A percentile compares a stretch with the other conserved stretches of the same genome.
Evolutionary conservation across 2,888 invertebrate genomes (phyloP).

Genomic region (Netelia inedita): DNA sequence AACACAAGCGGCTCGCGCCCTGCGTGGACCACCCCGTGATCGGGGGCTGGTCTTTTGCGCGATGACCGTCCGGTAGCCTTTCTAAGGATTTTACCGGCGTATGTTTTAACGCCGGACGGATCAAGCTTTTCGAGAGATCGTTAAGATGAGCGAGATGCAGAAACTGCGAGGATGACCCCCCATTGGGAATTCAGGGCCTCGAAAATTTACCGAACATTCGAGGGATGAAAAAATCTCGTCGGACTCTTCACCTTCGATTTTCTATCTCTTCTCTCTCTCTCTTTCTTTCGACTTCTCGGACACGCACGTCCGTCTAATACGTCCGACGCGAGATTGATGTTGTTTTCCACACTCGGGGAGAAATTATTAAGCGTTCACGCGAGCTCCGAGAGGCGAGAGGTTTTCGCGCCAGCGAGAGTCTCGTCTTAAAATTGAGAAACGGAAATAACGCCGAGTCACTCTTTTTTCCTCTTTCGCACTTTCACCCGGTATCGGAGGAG

Average conservation of each 20-base stretch:
- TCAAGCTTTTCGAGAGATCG: conserved; percentile 41
- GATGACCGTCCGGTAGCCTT: conserved; percentile 52
- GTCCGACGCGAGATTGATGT: conserved; percentile 65
- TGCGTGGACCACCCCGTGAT: conserved; percentile 57
- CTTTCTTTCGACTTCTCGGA: conserved; percentile 23
- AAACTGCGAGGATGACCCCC: conserved; percentile 66
- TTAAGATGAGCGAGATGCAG: conserved; percentile 31
- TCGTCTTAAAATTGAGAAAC: conserved; percentile 19
- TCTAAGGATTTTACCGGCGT: conserved; percentile 28
- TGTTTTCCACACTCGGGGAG: conserved; percentile 63
- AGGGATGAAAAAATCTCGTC: conserved; percentile 56
- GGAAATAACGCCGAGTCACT: conserved; percentile 56
- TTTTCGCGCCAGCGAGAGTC: conserved; percentile 36
- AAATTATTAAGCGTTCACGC: conserved; percentile 58
- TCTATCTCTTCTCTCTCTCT: conserved; percentile 49
- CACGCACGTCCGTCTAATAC: conserved; percentile 63
- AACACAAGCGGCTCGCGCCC: conserved; percentile 45
- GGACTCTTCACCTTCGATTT: conserved; percentile 50
- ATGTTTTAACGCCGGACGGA: conserved; percentile 48
- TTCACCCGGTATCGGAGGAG: not conserved
- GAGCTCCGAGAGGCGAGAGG: conserved; percentile 50
- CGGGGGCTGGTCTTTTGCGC: conserved; percentile 18
- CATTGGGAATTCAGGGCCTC: conserved; percentile 69
- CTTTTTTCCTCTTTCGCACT: conserved; percentile 33
- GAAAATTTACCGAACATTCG: conserved; percentile 68